These are phyloP conservation scores for Chiroxiphia lanceolata DNA, from an alignment of 2,797 vertebrate genomes.

Conservation along the genomic window DNA sequence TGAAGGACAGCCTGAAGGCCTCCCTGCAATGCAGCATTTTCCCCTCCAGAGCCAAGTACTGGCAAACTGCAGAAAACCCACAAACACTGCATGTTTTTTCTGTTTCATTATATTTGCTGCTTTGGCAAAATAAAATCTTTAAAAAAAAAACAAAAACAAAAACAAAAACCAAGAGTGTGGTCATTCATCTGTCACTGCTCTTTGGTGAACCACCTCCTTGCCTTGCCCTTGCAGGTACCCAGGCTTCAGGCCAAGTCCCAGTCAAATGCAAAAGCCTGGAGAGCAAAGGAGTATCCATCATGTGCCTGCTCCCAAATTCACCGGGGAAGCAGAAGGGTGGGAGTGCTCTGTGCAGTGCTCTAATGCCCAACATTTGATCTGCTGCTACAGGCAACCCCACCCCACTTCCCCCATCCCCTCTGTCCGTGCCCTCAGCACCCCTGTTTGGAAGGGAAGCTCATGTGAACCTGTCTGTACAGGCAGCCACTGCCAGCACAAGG, in stretches of 20 bases:
- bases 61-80: slow-evolving; percentile 22
- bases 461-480: background rate
- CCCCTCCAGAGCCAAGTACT: background rate
- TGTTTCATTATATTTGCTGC: background rate
- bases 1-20: slow-evolving; percentile 18
- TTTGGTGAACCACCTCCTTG: background rate
- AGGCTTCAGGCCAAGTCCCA: background rate
- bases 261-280: background rate
- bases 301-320: background rate
- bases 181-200: background rate
- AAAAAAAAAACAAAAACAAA: background rate
- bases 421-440: background rate
- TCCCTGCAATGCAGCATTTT: slow-evolving; percentile 54
- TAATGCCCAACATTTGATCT: background rate
- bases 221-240: background rate
- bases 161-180: background rate
- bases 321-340: background rate
- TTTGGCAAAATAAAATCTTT: background rate
- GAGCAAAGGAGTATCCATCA: background rate
- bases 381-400: fast-evolving
- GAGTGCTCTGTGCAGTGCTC: background rate
- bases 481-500: background rate
- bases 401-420: fast-evolving
- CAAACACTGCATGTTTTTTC: background rate
- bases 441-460: background rate